Conservation (phyloP, 2,888 invertebrate species). For the Uloborus plumipes region DNA sequence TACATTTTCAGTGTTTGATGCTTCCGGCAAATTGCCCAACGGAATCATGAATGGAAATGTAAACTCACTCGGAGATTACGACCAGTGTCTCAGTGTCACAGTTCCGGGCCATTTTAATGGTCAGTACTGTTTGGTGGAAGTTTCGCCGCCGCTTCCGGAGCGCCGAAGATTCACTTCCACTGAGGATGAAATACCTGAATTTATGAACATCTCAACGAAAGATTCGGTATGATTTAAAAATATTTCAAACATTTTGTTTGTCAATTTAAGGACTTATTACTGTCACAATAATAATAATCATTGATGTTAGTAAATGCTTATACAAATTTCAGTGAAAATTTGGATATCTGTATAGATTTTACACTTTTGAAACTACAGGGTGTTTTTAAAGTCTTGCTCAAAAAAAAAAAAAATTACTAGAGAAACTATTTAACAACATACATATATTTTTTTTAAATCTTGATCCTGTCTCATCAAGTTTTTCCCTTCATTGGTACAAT, state of each 20-base stretch:
- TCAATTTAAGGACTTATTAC: not conserved
- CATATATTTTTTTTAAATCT: too few relatives aligned
- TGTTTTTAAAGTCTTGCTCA: too few relatives aligned
- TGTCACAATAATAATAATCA: too few relatives aligned
- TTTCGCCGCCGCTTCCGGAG: slow-evolving; percentile 28
- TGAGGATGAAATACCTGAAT: slow-evolving; percentile 16
- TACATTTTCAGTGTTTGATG: slow-evolving; percentile 51
- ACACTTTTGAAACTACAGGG: too few relatives aligned
- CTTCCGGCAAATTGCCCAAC: slow-evolving; percentile 45
- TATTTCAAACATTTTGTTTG: not conserved
- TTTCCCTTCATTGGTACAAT: too few relatives aligned
- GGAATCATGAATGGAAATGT: slow-evolving; percentile 32
- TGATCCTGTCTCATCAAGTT: too few relatives aligned
- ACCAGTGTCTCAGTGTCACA: slow-evolving; percentile 18
- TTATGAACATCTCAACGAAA: slow-evolving; percentile 26
- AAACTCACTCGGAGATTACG: slow-evolving; percentile 57
- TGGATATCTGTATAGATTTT: too few relatives aligned
- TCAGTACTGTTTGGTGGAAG: slow-evolving; percentile 33
- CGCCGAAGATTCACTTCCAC: slow-evolving; percentile 23
- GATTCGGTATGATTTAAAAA: slow-evolving; percentile 23
- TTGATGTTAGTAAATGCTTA: too few relatives aligned
- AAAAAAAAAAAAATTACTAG: too few relatives aligned
- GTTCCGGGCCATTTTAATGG: slow-evolving; percentile 39
- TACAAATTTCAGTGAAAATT: too few relatives aligned
- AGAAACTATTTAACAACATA: too few relatives aligned